Evolutionary conservation across 2,888 invertebrate genomes (phyloP), one percentile per base, ranked within the genome.

Genomic region (Phyllotreta cruciferae): DNA sequence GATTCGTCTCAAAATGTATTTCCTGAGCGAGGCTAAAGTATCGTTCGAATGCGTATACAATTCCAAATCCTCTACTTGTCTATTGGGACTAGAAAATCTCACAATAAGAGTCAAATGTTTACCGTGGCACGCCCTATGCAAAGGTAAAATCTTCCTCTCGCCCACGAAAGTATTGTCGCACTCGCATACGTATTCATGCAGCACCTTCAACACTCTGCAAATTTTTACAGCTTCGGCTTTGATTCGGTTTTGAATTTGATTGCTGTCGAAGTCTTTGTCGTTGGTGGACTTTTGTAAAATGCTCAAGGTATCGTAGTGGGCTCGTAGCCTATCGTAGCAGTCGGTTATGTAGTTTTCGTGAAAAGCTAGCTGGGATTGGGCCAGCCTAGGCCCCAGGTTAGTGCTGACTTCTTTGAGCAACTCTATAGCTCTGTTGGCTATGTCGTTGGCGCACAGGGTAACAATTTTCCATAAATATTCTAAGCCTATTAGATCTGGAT

Each of bases 101-200:
- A 97, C 90, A 73, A 93, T 88, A 67, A 97, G 85, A 56, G 90
- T 88, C 79, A 95, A 88, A 79, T 96, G 92, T 81, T 96, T 92
- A 61, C 97, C 97, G 67, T 95, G 88, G 70, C 92, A 93, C 7
- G 96, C 94, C 77, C 96, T 85, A 77, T 92, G 91, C 64, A 97
- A 87, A 24, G 97, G 96, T 74, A 97, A 83, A 75, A 94, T 90
- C 77, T 91, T 90, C 69, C 98, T 85, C 80, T 98, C 97, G 41
- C 93, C 93, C 53, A 90, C 87, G 82, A 91, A 94, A 69, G 90
- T 89, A 73, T 89, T 89, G 85, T 97, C 97, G 84, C 96, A 97
- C 83, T 97, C 96, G 74, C 91, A 92, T 67, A 98, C 89, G 80
- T 98, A 98, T 83, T 97, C 97, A 80, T 94, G 92, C 76, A 98